Conservation (phyloP, 2,797 vertebrate species). For the Clarias pachynema region DNA sequence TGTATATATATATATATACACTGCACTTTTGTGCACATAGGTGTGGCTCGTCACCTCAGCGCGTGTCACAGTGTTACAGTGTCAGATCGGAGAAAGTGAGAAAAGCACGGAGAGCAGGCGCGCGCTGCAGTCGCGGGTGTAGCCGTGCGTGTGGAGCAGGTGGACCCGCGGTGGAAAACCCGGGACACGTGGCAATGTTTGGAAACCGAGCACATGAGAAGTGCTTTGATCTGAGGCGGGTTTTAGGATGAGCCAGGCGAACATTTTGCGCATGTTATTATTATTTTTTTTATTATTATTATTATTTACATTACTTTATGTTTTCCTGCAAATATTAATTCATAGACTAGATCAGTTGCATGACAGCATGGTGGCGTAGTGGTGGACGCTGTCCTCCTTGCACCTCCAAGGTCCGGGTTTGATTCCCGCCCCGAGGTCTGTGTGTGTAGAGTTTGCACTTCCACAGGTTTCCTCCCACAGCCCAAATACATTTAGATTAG, state of each 20-base stretch:
- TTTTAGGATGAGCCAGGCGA: background rate
- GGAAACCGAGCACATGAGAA: constrained; percentile 51
- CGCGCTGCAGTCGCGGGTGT: background rate
- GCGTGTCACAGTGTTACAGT: background rate
- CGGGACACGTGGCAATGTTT: constrained; percentile 28
- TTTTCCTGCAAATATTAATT: no score
- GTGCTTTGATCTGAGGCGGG: constrained; percentile 61
- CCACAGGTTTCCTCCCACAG: no score
- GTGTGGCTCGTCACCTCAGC: constrained; percentile 39
- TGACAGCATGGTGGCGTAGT: no score
- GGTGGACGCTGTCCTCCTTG: no score
- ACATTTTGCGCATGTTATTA: background rate
- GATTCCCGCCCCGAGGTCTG: no score
- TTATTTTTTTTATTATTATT: constrained; percentile 1
- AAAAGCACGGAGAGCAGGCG: background rate
- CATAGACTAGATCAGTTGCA: no score
- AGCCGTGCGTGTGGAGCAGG: constrained; percentile 27
- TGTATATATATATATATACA: background rate
- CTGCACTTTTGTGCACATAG: constrained; percentile 21
- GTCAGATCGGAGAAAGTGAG: constrained; percentile 16
- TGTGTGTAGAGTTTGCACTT: no score
- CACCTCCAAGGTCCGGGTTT: no score
- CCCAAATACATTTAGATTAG: no score
- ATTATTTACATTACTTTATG: background rate
- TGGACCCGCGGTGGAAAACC: constrained; percentile 13